phyloP scores from a whole-genome alignment of 2,888 invertebrate species.

The Aporophyla nigra region DNA sequence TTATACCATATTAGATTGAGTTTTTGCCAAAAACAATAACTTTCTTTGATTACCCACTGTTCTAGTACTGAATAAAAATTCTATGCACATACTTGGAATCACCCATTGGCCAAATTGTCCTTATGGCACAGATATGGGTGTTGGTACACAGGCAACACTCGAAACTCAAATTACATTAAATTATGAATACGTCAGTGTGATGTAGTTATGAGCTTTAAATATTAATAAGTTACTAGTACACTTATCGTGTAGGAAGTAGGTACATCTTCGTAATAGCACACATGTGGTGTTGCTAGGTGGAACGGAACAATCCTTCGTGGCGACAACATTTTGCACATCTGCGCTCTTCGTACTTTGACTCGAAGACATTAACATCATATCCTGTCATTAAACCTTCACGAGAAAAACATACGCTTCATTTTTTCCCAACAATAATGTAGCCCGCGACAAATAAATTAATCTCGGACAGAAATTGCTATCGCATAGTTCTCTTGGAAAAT shows the following conservation, averaged over 20 bases:
- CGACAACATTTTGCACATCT: conserved; percentile 86
- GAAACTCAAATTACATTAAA: conserved; percentile 22
- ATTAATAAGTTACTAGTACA: conserved; percentile 50
- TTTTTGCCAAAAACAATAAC: conserved; percentile 52
- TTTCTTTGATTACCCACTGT: conserved; percentile 34
- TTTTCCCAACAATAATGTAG: conserved; percentile 81
- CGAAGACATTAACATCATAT: conserved; percentile 84
- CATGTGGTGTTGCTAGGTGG: conserved; percentile 80
- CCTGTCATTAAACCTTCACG: conserved; percentile 87
- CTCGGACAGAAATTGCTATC: conserved; percentile 81
- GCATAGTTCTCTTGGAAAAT: conserved; percentile 77
- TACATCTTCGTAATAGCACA: conserved; percentile 67
- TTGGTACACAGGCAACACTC: conserved; percentile 20
- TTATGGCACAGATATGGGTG: not conserved
- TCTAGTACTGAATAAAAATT: conserved; percentile 24
- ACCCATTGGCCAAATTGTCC: conserved; percentile 20
- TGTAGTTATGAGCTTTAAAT: conserved; percentile 38
- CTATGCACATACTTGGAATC: conserved; percentile 22
- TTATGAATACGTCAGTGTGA: conserved; percentile 19
- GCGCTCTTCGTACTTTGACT: conserved; percentile 78
- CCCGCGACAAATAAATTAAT: conserved; percentile 85
- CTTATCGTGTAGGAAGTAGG: conserved; percentile 53
- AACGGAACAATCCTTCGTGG: conserved; percentile 81
- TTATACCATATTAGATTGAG: conserved; percentile 26
- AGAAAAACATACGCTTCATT: conserved; percentile 77